Percentiles rank a stretch among this genome's conserved stretches.
These are phyloP conservation scores for Poeciliopsis retropinna DNA, from an alignment of 2,113 vertebrate genomes.

Conservation along the genomic window DNA sequence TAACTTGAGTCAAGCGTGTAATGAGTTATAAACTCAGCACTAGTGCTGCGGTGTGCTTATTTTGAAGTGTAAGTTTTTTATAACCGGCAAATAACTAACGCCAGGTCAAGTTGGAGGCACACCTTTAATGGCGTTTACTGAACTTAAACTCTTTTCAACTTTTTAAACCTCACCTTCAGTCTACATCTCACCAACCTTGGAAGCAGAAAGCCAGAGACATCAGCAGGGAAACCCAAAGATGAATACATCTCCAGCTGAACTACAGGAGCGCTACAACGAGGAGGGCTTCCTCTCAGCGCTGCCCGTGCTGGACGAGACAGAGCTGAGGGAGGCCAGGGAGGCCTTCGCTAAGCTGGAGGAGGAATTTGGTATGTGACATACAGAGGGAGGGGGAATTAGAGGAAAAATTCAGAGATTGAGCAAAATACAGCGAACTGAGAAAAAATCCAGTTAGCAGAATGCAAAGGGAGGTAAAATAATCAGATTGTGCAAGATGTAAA, in stretches of 20 bases:
- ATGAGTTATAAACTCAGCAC: conserved; percentile 7
- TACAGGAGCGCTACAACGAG: conserved; percentile 60
- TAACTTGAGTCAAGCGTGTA: neutral
- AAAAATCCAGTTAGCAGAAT: neutral
- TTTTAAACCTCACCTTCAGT: conserved; percentile 1
- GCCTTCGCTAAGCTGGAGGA: conserved; percentile 76
- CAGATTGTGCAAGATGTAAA: neutral
- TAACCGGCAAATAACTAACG: conserved; percentile 1
- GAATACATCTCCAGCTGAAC: conserved; percentile 34
- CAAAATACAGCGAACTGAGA: neutral
- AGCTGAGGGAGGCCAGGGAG: conserved; percentile 70
- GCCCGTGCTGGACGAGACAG: conserved; percentile 63
- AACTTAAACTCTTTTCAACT: neutral
- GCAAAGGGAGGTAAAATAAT: neutral
- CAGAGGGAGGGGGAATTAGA: too few species aligned
- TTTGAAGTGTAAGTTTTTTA: conserved; percentile 12
- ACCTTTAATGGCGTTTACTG: neutral
- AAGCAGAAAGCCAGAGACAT: conserved; percentile 7
- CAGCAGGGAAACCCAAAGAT: conserved; percentile 42
- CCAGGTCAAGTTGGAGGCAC: neutral
- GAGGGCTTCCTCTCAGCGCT: conserved; percentile 75
- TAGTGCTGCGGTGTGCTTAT: neutral
- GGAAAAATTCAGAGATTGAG: neutral
- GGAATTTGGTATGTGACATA: conserved; percentile 75
- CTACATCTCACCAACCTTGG: conserved; percentile 26